Percentiles rank a stretch among this genome's conserved stretches.
Evolutionary conservation across 2,113 vertebrate genomes (phyloP).

Genomic region (Gobio gobio): DNA sequence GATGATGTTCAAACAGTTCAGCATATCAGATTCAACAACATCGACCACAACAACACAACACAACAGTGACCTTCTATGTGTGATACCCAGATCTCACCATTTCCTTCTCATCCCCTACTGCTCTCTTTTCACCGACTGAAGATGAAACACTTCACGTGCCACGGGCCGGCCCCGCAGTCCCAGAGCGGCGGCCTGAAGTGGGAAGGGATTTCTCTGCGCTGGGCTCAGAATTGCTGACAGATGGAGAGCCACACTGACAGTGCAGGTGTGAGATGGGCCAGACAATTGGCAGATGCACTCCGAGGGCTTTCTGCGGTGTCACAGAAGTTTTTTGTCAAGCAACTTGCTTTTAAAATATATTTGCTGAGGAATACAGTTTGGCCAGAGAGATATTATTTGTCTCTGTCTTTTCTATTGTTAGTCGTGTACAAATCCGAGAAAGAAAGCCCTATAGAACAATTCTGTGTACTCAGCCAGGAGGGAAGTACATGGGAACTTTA

Average conservation of each 20-base stretch:
- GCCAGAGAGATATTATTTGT: slow-evolving; percentile 21
- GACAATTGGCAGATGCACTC: slow-evolving; percentile 31
- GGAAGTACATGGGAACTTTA: neutral
- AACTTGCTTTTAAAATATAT: slow-evolving; percentile 24
- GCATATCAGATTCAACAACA: neutral
- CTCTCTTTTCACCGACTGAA: slow-evolving; percentile 24
- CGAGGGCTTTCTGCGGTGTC: slow-evolving; percentile 20
- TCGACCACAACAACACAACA: neutral
- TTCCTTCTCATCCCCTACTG: neutral
- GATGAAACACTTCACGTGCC: slow-evolving; percentile 29
- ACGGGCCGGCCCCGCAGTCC: slow-evolving; percentile 15
- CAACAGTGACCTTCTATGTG: neutral
- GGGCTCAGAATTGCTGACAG: slow-evolving; percentile 45
- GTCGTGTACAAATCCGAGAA: neutral
- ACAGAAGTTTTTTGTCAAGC: slow-evolving; percentile 33
- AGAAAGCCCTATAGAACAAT: neutral
- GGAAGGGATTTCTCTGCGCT: slow-evolving; percentile 47
- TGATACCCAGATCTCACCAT: neutral
- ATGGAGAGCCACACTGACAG: slow-evolving; percentile 35
- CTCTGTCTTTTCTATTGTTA: slow-evolving; percentile 38
- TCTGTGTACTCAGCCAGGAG: neutral
- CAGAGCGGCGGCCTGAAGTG: neutral
- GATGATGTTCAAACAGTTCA: neutral
- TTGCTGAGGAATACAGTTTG: slow-evolving; percentile 29
- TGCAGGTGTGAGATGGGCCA: slow-evolving; percentile 22